phyloP scores from a whole-genome alignment of 2,797 vertebrate genomes.

The Cirrhinus molitorella region DNA sequence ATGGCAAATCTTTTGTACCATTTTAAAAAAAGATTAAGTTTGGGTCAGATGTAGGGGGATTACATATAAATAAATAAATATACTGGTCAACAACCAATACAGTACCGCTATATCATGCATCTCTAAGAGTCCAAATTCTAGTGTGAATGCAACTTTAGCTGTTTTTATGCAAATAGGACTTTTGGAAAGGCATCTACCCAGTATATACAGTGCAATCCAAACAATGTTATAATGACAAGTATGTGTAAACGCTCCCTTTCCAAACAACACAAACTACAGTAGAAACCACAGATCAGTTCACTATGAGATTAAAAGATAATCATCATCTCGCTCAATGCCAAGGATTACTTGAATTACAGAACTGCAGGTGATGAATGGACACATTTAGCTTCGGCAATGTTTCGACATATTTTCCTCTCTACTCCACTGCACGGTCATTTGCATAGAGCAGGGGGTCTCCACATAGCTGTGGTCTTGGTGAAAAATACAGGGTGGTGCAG shows the following conservation, averaged over 20 bases:
- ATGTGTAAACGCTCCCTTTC: constrained; percentile 12
- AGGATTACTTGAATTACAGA: constrained; percentile 23
- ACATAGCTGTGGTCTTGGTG: constrained; percentile 76
- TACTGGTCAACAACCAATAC: neutral
- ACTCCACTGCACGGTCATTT: neutral
- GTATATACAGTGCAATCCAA: neutral
- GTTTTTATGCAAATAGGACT: neutral
- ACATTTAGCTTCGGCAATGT: neutral
- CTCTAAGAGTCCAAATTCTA: neutral
- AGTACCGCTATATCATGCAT: neutral
- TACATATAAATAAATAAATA: neutral
- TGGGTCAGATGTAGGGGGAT: neutral
- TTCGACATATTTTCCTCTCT: constrained; percentile 9
- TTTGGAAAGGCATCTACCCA: neutral
- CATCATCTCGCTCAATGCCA: constrained; percentile 24
- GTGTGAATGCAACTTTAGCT: neutral
- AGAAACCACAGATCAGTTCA: constrained; percentile 23
- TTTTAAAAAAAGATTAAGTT: neutral
- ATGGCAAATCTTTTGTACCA: too few species aligned
- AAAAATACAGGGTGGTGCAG: constrained; percentile 72
- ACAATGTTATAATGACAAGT: constrained; percentile 10
- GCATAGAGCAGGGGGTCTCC: constrained; percentile 38
- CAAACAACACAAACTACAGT: constrained; percentile 21
- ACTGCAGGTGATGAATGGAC: constrained; percentile 35
- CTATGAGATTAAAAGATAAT: constrained; percentile 31